Evolutionary conservation across 2,113 vertebrate species (phyloP).

Genomic region (Indicator maculatus): DNA sequence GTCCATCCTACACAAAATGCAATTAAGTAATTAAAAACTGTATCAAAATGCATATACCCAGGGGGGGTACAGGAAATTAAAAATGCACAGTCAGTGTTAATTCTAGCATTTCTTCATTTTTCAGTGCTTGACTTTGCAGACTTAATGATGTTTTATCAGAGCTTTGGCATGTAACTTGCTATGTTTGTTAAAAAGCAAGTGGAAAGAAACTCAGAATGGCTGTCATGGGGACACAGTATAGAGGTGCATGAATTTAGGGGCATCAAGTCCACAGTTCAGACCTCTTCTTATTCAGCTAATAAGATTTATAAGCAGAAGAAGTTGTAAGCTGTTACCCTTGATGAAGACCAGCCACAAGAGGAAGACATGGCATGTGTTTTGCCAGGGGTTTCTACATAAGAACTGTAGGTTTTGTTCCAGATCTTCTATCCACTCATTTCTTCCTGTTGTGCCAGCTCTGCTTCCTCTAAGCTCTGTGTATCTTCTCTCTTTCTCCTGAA

Average conservation of each 20-base stretch:
- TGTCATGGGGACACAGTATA: background rate
- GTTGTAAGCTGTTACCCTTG: background rate
- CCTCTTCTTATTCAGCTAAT: background rate
- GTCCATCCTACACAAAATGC: background rate
- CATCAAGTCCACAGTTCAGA: background rate
- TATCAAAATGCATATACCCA: background rate
- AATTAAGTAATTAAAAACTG: slow-evolving; percentile 23
- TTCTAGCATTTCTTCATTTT: slow-evolving; percentile 16
- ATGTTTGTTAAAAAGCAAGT: background rate
- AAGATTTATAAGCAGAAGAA: background rate
- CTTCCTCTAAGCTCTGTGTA: rapidly evolving
- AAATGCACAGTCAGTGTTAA: background rate
- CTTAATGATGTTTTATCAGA: background rate
- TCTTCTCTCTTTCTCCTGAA: background rate
- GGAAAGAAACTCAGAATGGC: background rate
- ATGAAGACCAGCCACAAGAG: background rate
- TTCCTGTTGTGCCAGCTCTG: rapidly evolving
- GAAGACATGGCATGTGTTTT: background rate
- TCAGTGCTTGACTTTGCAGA: background rate
- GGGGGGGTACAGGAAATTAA: background rate
- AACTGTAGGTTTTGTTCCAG: background rate
- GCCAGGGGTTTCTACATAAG: background rate
- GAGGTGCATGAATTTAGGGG: background rate
- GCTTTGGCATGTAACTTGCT: background rate
- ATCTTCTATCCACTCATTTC: background rate